A percentile compares a stretch with the other conserved stretches of the same genome.
Conservation (phyloP, 2,797 vertebrate genomes). For the Sciaenops ocellatus region DNA sequence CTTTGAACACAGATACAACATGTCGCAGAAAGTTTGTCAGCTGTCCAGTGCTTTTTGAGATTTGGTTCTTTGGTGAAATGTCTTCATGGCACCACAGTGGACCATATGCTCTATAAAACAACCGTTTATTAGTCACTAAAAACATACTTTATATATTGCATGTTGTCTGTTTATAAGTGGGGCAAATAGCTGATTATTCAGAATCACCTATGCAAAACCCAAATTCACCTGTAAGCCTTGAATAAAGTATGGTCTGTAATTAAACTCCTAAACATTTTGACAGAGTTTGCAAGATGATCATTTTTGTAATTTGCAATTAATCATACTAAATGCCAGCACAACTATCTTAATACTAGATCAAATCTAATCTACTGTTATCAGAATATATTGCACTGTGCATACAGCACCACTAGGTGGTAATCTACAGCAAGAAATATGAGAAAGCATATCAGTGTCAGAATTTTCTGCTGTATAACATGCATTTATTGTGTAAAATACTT, state of each 20-base stretch:
- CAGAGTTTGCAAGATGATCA: too few relatives aligned
- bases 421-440: constrained; percentile 39
- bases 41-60: constrained; percentile 95
- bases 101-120: constrained; percentile 88
- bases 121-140: constrained; percentile 15
- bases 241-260: background rate
- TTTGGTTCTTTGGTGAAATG: constrained; percentile 97
- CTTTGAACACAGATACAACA: constrained; percentile 96
- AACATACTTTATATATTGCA: background rate
- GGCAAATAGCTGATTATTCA: background rate
- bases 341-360: background rate
- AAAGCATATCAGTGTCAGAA: background rate
- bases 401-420: constrained; percentile 73
- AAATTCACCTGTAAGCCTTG: background rate
- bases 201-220: background rate
- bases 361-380: background rate
- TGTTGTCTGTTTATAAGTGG: background rate
- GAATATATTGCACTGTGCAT: constrained; percentile 35
- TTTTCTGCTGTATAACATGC: background rate
- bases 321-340: background rate
- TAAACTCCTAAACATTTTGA: too few relatives aligned
- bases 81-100: constrained; percentile 99
- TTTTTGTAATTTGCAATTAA: background rate
- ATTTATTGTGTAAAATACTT: background rate
- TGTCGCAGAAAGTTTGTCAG: constrained; percentile 95